Conservation (phyloP, 1,140 invertebrate genomes). For the Philotrypesis tridentata region DNA sequence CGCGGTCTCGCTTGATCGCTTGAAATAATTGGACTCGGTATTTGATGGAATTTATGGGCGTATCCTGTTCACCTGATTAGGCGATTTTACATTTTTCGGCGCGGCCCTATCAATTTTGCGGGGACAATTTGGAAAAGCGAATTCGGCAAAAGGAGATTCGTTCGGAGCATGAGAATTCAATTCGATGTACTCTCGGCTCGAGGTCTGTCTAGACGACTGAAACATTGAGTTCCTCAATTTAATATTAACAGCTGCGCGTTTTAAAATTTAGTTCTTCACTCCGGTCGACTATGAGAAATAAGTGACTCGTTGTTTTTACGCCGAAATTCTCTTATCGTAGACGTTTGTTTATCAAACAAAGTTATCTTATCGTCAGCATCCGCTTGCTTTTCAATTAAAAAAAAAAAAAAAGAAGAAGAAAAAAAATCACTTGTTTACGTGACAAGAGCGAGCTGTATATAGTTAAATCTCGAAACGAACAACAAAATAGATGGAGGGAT, state of each 20-base stretch:
- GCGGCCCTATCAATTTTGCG: too few species aligned
- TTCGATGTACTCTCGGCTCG: too few species aligned
- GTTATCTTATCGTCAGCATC: not conserved
- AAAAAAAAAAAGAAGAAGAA: too few species aligned
- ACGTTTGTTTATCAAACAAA: not conserved
- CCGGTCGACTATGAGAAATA: too few species aligned
- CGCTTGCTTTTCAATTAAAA: not conserved
- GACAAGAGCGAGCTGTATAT: too few species aligned
- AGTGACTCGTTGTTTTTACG: not conserved
- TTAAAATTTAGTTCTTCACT: not conserved
- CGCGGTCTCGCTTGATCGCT: not conserved
- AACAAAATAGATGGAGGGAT: not conserved
- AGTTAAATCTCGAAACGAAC: too few species aligned
- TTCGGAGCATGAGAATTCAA: too few species aligned
- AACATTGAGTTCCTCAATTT: not conserved
- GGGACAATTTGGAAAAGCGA: too few species aligned
- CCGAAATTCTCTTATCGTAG: not conserved
- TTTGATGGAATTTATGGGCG: not conserved
- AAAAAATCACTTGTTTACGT: too few species aligned
- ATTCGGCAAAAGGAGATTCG: too few species aligned
- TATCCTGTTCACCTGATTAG: not conserved
- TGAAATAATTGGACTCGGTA: not conserved
- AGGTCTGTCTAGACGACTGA: not conserved
- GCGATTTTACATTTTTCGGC: too few species aligned
- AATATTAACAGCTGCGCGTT: too few species aligned